Evolutionary conservation across 2,113 vertebrate genomes (phyloP).

Genomic region (Gila orcuttii): DNA sequence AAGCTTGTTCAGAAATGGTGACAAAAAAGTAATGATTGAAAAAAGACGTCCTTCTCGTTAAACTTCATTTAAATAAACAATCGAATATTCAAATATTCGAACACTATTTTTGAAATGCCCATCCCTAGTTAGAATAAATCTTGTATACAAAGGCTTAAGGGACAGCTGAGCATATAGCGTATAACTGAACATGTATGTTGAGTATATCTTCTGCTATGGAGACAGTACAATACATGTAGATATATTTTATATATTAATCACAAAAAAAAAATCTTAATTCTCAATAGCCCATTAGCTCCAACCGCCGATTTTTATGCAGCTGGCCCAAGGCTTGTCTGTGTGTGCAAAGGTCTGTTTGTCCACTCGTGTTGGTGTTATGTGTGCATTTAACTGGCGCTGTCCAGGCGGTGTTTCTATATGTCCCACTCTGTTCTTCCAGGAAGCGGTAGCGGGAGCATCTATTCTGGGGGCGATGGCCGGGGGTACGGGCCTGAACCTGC

Average conservation of each 20-base stretch:
- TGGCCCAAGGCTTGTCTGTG: conserved; percentile 50
- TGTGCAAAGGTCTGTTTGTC: conserved; percentile 40
- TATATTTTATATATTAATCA: no score
- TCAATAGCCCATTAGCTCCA: not conserved
- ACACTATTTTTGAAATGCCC: no score
- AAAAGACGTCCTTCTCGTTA: no score
- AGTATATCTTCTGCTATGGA: not conserved
- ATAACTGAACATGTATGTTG: not conserved
- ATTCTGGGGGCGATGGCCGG: conserved; percentile 83
- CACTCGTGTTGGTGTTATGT: conserved; percentile 46
- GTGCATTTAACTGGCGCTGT: conserved; percentile 60
- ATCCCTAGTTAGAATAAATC: no score
- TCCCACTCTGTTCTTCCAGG: conserved; percentile 71
- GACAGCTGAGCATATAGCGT: not conserved
- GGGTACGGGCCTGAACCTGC: conserved; percentile 77
- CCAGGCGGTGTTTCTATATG: conserved; percentile 60
- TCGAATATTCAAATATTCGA: no score
- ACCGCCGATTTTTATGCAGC: conserved; percentile 39
- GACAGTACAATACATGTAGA: no score
- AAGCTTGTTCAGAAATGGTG: no score
- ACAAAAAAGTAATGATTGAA: no score
- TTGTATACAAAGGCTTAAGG: not conserved
- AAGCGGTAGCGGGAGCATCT: conserved; percentile 85
- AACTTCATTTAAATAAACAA: no score
- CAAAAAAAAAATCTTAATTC: not conserved